Conservation (phyloP, 2,888 invertebrate genomes). For the Quadroppia sp. region DNA sequence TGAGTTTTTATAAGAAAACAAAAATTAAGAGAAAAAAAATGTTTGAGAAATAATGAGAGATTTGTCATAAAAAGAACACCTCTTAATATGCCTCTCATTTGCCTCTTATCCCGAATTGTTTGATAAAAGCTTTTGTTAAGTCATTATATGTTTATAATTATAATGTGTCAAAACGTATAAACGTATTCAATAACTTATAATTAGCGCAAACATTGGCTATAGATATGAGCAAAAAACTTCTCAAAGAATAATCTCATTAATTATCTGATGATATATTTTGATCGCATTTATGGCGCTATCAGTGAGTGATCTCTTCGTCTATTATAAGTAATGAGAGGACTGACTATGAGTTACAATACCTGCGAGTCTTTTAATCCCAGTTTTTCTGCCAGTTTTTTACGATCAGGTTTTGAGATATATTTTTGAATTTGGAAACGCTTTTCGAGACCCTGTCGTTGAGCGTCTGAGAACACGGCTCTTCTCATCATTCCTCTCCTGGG, state of each 20-base stretch:
- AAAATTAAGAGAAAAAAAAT: constrained; percentile 13
- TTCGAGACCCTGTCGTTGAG: constrained; percentile 91
- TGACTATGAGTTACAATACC: constrained; percentile 58
- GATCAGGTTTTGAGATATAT: constrained; percentile 96
- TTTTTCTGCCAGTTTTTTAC: constrained; percentile 93
- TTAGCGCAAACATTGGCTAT: constrained; percentile 29
- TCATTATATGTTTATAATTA: constrained; percentile 20
- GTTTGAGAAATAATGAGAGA: constrained; percentile 13
- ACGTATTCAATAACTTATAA: constrained; percentile 33
- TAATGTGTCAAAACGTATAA: constrained; percentile 10
- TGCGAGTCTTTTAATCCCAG: constrained; percentile 94
- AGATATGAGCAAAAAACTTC: background rate
- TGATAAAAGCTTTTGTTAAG: constrained; percentile 2
- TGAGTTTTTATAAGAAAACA: background rate
- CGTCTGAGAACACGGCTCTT: constrained; percentile 92
- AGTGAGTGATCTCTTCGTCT: background rate
- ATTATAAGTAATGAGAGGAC: background rate
- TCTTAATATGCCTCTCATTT: no score
- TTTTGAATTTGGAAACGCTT: constrained; percentile 94
- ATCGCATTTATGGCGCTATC: constrained; percentile 29
- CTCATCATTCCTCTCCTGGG: constrained; percentile 95
- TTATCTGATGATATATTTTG: constrained; percentile 33
- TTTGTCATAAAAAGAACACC: constrained; percentile 27
- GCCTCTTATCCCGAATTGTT: no score
- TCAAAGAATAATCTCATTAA: constrained; percentile 21